Conservation (phyloP, 2,797 vertebrate species). For the Allobates femoralis region DNA sequence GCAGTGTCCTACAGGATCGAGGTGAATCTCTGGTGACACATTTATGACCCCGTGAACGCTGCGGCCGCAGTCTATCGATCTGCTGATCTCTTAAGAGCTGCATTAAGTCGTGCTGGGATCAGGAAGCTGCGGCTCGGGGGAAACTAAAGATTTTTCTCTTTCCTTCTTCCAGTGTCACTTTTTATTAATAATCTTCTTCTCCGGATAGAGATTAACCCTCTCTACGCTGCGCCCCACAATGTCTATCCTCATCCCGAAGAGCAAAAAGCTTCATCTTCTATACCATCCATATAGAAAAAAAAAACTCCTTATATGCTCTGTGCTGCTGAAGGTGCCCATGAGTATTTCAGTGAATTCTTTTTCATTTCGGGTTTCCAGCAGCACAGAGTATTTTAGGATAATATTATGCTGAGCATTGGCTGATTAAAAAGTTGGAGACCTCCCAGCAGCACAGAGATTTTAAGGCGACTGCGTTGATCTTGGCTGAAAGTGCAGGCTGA, state of each 20-base stretch:
- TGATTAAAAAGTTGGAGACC: too few relatives aligned
- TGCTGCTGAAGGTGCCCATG: neutral
- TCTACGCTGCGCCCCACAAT: neutral
- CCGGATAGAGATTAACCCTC: neutral
- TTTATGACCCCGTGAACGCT: neutral
- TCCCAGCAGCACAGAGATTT: neutral
- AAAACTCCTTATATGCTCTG: neutral
- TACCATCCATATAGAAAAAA: too few relatives aligned
- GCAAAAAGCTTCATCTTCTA: too few relatives aligned
- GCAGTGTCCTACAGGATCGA: neutral
- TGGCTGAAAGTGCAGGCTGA: neutral
- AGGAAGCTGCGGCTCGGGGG: neutral
- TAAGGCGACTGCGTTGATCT: neutral
- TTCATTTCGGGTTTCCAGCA: neutral
- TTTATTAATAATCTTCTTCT: constrained; percentile 1
- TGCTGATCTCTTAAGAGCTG: neutral
- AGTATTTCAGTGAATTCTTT: neutral
- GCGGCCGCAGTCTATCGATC: neutral
- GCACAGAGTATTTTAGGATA: neutral
- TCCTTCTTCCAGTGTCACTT: neutral
- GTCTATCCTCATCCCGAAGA: neutral
- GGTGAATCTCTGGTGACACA: neutral
- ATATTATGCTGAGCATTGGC: neutral
- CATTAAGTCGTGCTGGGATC: constrained; percentile 14
- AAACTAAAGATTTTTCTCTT: constrained; percentile 21